These are phyloP conservation scores for Sinocyclocheilus rhinocerous DNA, from an alignment of 2,113 vertebrate genomes.

Conservation along the genomic window DNA sequence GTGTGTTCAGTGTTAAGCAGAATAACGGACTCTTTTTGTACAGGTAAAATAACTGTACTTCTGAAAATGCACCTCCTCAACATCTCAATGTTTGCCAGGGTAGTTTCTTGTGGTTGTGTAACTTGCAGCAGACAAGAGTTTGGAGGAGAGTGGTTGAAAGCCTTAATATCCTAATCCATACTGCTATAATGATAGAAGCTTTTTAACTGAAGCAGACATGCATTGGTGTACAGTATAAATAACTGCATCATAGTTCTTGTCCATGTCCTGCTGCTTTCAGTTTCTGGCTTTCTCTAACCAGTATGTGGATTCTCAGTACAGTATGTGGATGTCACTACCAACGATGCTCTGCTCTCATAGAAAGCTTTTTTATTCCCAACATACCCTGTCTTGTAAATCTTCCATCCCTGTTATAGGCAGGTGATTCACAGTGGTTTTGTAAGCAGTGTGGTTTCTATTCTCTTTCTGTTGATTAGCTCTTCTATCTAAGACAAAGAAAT, in stretches of 20 bases:
- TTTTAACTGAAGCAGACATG: not conserved
- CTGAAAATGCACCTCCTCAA: not conserved
- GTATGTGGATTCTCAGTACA: no score
- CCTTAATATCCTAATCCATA: not conserved
- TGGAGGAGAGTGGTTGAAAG: not conserved
- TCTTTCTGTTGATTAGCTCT: slow-evolving; percentile 31
- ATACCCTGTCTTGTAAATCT: not conserved
- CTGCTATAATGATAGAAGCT: not conserved
- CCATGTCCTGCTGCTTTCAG: not conserved
- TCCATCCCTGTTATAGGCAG: not conserved
- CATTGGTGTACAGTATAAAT: not conserved
- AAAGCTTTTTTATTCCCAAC: not conserved
- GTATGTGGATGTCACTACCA: not conserved
- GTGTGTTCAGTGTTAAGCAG: no score
- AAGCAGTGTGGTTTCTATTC: not conserved
- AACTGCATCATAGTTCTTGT: not conserved
- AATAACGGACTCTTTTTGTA: no score
- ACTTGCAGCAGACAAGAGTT: not conserved
- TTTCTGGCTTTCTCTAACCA: not conserved
- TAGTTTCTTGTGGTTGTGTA: not conserved
- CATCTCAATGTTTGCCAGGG: not conserved
- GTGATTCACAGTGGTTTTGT: slow-evolving; percentile 17
- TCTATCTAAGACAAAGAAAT: slow-evolving; percentile 26
- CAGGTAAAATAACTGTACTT: no score
- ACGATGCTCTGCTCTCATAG: not conserved